Conservation (phyloP, 1,140 invertebrate species). For the Drosophila leontia region DNA sequence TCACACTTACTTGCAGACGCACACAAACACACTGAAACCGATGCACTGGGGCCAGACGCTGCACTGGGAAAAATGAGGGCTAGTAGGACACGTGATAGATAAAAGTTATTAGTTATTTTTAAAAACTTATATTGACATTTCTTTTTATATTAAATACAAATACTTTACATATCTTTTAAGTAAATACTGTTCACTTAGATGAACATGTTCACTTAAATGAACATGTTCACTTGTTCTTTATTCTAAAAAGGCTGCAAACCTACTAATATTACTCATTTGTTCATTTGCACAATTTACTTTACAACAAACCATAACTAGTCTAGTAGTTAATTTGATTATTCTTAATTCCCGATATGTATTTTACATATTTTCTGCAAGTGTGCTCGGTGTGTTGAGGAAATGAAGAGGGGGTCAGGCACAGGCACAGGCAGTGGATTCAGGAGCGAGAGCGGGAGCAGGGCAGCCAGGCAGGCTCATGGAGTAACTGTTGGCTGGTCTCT, state of each 20-base stretch:
- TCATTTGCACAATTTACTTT: no score
- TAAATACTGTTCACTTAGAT: no score
- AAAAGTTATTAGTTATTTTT: no score
- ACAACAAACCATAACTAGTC: no score
- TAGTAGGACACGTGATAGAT: background rate
- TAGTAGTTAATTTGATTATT: no score
- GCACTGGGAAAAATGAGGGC: slow-evolving; percentile 7
- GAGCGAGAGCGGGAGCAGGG: slow-evolving; percentile 5
- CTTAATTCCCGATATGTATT: background rate
- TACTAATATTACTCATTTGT: no score
- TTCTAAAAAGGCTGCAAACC: no score
- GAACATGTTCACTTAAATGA: no score
- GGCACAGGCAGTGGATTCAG: slow-evolving; percentile 9
- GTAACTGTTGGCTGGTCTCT: slow-evolving; percentile 52
- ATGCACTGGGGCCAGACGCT: slow-evolving; percentile 58
- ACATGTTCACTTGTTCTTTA: no score
- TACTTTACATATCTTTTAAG: no score
- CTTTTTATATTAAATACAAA: no score
- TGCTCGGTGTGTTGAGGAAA: background rate
- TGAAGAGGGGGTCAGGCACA: slow-evolving; percentile 5
- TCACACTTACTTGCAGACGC: slow-evolving; percentile 39
- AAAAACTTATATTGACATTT: no score
- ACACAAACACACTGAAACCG: slow-evolving; percentile 23
- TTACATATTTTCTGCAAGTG: slow-evolving; percentile 3
- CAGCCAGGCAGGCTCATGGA: slow-evolving; percentile 25